Conservation (phyloP, 2,888 invertebrate genomes). For the Caenorhabditis sp. region DNA sequence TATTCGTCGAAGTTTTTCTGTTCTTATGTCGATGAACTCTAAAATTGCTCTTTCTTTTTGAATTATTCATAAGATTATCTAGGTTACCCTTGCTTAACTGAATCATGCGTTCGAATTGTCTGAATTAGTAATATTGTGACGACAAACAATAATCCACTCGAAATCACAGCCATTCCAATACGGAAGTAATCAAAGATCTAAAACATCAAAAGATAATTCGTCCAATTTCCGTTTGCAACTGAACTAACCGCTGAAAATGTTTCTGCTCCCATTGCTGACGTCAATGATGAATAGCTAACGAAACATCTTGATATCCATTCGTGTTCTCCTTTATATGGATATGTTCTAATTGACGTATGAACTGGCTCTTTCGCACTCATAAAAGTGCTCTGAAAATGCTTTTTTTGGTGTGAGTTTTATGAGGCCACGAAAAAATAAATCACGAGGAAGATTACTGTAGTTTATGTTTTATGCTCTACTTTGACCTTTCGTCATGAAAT, state of each 20-base stretch:
- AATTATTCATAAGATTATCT: neutral
- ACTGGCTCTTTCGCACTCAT: too few species aligned
- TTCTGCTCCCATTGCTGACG: conserved; percentile 41
- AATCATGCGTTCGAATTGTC: conserved; percentile 44
- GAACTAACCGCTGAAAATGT: conserved; percentile 39
- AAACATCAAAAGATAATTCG: neutral
- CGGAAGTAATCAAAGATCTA: conserved; percentile 52
- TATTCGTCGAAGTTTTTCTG: conserved; percentile 41
- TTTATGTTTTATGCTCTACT: too few species aligned
- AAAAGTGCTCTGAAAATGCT: too few species aligned
- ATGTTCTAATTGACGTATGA: too few species aligned
- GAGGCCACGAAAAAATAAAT: too few species aligned
- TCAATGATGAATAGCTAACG: conserved; percentile 48
- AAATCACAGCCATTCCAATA: conserved; percentile 42
- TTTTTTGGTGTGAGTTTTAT: too few species aligned
- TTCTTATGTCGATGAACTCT: conserved; percentile 41
- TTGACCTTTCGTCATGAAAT: too few species aligned
- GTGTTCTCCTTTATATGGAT: conserved; percentile 21
- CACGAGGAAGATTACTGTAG: too few species aligned
- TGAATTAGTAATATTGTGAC: conserved; percentile 56
- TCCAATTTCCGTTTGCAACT: neutral
- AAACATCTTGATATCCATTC: conserved; percentile 56
- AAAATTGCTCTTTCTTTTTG: neutral
- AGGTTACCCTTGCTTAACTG: conserved; percentile 28
- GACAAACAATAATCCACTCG: conserved; percentile 50